Base-by-base conservation (phyloP, 1,140 invertebrate species). In the Lerema accius region DNA sequence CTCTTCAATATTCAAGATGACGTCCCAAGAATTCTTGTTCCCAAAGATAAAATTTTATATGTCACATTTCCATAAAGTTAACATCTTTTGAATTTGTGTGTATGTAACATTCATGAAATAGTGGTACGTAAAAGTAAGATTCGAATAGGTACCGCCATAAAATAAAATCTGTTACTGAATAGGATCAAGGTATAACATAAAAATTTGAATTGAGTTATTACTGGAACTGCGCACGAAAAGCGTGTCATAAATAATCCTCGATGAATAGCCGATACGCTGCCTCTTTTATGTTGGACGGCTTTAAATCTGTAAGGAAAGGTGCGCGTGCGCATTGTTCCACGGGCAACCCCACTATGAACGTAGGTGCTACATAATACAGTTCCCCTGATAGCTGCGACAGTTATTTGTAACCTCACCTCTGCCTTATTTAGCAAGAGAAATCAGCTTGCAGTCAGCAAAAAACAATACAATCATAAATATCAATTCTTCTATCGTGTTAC, bases 301-400 rank as follows among this genome's bases (percentile, higher is more conserved):
- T 58, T 49, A 35, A 48, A 68, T 48, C 32, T 42, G 39, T 39
- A 65, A 56, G 23, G 19, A 55, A 71, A 65, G 69, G 67, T 60
- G 63, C 65, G 58, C 65, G 42, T 19, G 60, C 63, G 68, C 66
- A 76, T 82, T 82, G 75, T 76, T 77, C 63, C 53, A 65, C 63
- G 67, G 61, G 55, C 59, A 68, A 58, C 43, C 51, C 15, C 49
- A 66, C 64, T 50, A 62, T 42, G 32, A 50, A 63, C 64, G 66
- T 71, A 63, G 73, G 71, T 69, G 76, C 63, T 63, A 60, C 63
- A 48, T 60, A 67, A 65, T 62, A 42, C 39, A 56, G 61, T 63
- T 70, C 69, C 56, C 61, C 67, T 58, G 64, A 73, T 68, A 64
- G 40, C 42, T 46, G 35, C 63, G 51, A 32, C 51, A 58, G 23